These are phyloP conservation scores for Acleris literana DNA, from an alignment of 2,888 invertebrate genomes.

Conservation along the genomic window DNA sequence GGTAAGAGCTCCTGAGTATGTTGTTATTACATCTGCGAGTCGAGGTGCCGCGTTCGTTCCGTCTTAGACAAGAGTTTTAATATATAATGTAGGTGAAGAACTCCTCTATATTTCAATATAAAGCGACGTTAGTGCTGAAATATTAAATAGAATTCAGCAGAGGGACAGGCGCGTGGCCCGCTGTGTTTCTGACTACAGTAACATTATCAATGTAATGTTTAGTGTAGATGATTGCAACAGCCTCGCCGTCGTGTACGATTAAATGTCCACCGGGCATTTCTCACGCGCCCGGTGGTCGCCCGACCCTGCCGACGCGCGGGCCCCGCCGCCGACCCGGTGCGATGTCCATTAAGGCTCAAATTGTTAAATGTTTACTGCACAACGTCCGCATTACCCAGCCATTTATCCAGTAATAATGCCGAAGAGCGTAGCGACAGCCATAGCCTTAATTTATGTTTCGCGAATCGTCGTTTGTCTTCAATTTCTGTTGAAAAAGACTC, in stretches of 20 bases:
- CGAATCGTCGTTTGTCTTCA: constrained; percentile 14
- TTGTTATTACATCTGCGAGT: no score
- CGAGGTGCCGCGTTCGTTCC: no score
- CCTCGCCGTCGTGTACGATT: neutral
- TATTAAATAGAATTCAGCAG: neutral
- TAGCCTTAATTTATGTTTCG: constrained; percentile 14
- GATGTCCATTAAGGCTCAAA: no score
- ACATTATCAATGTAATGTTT: no score
- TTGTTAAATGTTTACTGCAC: no score
- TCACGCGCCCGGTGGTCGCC: neutral
- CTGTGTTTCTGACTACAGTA: neutral
- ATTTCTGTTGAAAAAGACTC: neutral
- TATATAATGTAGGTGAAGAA: neutral
- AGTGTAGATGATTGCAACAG: no score
- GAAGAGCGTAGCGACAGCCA: neutral
- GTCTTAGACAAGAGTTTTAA: neutral
- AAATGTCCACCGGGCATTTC: neutral
- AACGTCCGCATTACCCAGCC: neutral
- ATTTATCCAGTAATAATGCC: neutral
- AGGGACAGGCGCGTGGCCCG: neutral
- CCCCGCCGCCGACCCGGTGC: neutral
- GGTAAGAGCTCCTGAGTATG: no score
- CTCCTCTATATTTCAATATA: neutral
- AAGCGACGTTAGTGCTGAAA: neutral
- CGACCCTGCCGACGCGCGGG: neutral